phyloP scores from a whole-genome alignment of 2,888 invertebrate genomes.

The Girardia tigrina region DNA sequence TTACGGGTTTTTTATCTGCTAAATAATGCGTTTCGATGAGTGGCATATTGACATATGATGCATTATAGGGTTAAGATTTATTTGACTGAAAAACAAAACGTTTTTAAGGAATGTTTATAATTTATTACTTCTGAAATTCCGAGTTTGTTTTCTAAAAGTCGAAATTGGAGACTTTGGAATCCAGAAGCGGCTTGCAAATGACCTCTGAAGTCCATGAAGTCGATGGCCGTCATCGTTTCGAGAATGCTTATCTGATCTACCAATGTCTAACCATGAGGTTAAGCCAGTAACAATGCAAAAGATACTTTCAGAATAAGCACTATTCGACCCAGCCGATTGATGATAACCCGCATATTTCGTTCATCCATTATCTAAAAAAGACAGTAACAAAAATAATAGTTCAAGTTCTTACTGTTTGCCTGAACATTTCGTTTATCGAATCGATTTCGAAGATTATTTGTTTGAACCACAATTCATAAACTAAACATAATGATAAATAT shows the following conservation, averaged over 20 bases:
- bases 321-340: constrained; percentile 75
- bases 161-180: constrained; percentile 85
- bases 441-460: constrained; percentile 93
- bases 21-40: too few species aligned
- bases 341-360: constrained; percentile 74
- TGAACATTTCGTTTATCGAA: constrained; percentile 68
- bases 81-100: too few species aligned
- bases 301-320: constrained; percentile 64
- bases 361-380: constrained; percentile 61
- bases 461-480: constrained; percentile 98
- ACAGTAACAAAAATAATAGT: not conserved
- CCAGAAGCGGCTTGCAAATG: constrained; percentile 87
- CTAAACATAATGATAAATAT: constrained; percentile 40
- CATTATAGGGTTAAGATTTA: too few species aligned
- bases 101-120: too few species aligned
- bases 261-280: constrained; percentile 59
- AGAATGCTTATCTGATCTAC: constrained; percentile 91
- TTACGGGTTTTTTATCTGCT: too few species aligned
- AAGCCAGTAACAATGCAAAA: constrained; percentile 42
- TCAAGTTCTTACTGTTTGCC: constrained; percentile 52
- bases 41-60: too few species aligned
- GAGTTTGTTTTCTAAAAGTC: constrained; percentile 83
- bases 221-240: constrained; percentile 95
- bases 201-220: constrained; percentile 90
- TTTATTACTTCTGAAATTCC: constrained; percentile 56